These are phyloP conservation scores for Eurytoma californica DNA, from an alignment of 2,888 invertebrate genomes.

Conservation along the genomic window DNA sequence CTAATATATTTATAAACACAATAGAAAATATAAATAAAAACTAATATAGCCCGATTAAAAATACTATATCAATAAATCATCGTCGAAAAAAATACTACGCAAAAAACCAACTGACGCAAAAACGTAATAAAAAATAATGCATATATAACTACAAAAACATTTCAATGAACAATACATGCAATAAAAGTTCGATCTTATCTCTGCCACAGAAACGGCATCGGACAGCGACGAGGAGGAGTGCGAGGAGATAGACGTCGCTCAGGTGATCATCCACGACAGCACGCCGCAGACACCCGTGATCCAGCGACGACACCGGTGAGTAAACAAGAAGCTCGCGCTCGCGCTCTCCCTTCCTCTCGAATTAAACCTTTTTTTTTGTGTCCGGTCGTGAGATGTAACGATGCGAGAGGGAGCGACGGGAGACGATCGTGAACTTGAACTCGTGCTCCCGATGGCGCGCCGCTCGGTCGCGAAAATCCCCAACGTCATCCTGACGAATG, in stretches of 20 bases:
- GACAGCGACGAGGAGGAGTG: slow-evolving; percentile 72
- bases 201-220: slow-evolving; percentile 27
- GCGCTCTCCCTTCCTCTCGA: slow-evolving; percentile 13
- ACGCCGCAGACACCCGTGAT: slow-evolving; percentile 84
- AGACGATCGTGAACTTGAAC: not conserved
- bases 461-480: slow-evolving; percentile 19
- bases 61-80: too few relatives aligned
- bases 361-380: slow-evolving; percentile 5
- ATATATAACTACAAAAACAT: too few relatives aligned
- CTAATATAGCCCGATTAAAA: too few relatives aligned
- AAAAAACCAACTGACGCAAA: too few relatives aligned
- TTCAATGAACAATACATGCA: too few relatives aligned
- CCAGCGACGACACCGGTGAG: slow-evolving; percentile 75
- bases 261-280: slow-evolving; percentile 88
- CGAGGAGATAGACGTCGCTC: slow-evolving; percentile 85
- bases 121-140: too few relatives aligned
- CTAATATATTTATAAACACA: too few relatives aligned
- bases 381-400: not conserved
- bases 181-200: too few relatives aligned
- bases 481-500: slow-evolving; percentile 62
- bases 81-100: too few relatives aligned
- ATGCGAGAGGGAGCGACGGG: not conserved
- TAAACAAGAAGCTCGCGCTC: slow-evolving; percentile 33
- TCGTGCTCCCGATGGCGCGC: not conserved
- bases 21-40: too few relatives aligned